These are phyloP conservation scores for Austrolebias charrua DNA, from an alignment of 2,797 vertebrate species.

Conservation along the genomic window DNA sequence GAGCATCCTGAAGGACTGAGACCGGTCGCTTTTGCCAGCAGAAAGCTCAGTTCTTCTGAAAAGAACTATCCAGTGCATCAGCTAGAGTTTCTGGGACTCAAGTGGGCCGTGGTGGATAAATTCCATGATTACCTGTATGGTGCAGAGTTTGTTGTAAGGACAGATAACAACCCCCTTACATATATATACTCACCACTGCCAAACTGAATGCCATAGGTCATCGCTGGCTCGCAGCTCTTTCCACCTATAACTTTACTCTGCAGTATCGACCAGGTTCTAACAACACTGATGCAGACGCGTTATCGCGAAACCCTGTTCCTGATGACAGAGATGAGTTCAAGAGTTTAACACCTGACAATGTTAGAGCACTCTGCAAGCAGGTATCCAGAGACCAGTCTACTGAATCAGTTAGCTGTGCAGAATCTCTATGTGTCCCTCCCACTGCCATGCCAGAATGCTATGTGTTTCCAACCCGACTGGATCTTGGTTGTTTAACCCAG, in stretches of 20 bases:
- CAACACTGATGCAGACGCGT: not conserved
- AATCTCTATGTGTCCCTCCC: not conserved
- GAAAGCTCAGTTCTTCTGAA: too few species aligned
- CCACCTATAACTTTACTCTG: not conserved
- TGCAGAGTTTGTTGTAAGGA: not conserved
- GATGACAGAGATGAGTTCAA: not conserved
- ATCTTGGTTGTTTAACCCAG: not conserved
- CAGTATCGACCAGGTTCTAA: not conserved
- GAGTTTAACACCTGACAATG: not conserved
- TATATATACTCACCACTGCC: not conserved
- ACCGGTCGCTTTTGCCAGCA: too few species aligned
- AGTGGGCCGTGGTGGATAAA: not conserved
- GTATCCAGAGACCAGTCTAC: not conserved
- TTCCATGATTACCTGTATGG: conserved; percentile 1
- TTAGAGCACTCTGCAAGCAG: not conserved
- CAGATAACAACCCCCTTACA: too few species aligned
- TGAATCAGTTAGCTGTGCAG: not conserved
- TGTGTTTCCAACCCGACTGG: not conserved
- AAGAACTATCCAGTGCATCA: too few species aligned
- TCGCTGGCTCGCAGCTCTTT: not conserved
- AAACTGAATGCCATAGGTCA: not conserved
- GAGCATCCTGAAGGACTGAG: too few species aligned
- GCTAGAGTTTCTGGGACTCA: not conserved
- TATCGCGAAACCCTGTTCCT: not conserved
- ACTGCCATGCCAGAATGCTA: not conserved